These are phyloP conservation scores for Brachionus rotundiformis DNA, from an alignment of 1,140 invertebrate species.

Conservation along the genomic window DNA sequence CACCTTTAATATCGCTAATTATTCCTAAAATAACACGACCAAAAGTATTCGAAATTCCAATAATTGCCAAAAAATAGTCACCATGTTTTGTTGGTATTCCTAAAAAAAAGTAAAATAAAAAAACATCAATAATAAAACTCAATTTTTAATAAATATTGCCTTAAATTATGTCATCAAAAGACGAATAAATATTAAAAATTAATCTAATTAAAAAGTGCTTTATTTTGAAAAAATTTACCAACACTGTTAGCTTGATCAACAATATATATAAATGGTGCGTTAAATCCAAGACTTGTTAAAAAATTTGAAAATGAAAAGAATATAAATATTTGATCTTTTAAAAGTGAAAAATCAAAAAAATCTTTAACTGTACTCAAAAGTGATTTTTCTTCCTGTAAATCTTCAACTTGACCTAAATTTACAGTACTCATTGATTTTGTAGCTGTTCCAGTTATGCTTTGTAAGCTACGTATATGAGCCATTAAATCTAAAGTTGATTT, in stretches of 20 bases:
- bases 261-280: slow-evolving; percentile 84
- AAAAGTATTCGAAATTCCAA: slow-evolving; percentile 70
- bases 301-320: slow-evolving; percentile 90
- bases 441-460: slow-evolving; percentile 11
- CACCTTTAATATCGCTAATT: slow-evolving; percentile 68
- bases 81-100: slow-evolving; percentile 72
- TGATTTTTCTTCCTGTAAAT: slow-evolving; percentile 33
- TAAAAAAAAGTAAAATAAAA: neutral
- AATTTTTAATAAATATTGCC: no score
- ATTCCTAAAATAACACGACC: slow-evolving; percentile 67
- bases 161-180: no score
- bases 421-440: neutral
- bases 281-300: slow-evolving; percentile 91
- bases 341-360: slow-evolving; percentile 80
- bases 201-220: neutral
- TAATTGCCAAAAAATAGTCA: slow-evolving; percentile 85
- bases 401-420: neutral
- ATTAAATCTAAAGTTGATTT: slow-evolving; percentile 38
- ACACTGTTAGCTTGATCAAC: slow-evolving; percentile 61
- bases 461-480: slow-evolving; percentile 36
- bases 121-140: no score
- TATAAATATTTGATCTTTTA: slow-evolving; percentile 82
- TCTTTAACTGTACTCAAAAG: slow-evolving; percentile 68
- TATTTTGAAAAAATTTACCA: slow-evolving; percentile 10
- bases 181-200: neutral